phyloP scores from a whole-genome alignment of 2,797 vertebrate genomes.

The Pangasius macronema region DNA sequence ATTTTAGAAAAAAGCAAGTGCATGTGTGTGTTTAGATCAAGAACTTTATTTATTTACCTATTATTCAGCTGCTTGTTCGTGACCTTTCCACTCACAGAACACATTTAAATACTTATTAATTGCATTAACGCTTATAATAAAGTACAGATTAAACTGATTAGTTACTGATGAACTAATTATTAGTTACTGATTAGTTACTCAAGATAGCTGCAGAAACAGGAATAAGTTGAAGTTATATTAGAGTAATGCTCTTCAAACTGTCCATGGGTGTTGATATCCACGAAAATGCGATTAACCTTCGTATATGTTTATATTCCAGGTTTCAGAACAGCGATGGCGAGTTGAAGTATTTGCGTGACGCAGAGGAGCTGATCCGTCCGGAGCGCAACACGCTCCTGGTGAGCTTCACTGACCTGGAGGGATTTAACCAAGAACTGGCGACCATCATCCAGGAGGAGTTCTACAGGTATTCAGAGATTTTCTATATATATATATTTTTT shows the following conservation, averaged over 20 bases:
- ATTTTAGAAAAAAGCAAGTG: background rate
- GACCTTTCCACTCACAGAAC: background rate
- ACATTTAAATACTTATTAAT: background rate
- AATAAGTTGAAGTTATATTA: background rate
- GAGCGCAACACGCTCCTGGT: constrained; percentile 93
- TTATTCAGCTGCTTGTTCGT: background rate
- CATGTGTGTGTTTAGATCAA: background rate
- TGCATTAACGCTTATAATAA: background rate
- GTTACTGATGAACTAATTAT: background rate
- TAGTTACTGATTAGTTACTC: background rate
- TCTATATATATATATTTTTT: background rate
- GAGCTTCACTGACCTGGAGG: constrained; percentile 91
- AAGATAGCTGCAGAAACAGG: background rate
- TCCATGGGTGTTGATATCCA: background rate
- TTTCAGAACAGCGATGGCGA: constrained; percentile 91
- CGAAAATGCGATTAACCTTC: background rate
- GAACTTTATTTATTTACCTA: background rate
- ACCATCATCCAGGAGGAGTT: constrained; percentile 97
- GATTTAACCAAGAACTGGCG: constrained; percentile 96
- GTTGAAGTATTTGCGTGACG: constrained; percentile 89
- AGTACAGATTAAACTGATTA: background rate
- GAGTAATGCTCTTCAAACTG: background rate
- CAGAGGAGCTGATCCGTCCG: constrained; percentile 93
- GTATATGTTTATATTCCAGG: constrained; percentile 62
- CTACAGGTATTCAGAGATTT: constrained; percentile 80